Evolutionary conservation across 2,113 vertebrate species (phyloP).

Genomic region (Pholis gunnellus): DNA sequence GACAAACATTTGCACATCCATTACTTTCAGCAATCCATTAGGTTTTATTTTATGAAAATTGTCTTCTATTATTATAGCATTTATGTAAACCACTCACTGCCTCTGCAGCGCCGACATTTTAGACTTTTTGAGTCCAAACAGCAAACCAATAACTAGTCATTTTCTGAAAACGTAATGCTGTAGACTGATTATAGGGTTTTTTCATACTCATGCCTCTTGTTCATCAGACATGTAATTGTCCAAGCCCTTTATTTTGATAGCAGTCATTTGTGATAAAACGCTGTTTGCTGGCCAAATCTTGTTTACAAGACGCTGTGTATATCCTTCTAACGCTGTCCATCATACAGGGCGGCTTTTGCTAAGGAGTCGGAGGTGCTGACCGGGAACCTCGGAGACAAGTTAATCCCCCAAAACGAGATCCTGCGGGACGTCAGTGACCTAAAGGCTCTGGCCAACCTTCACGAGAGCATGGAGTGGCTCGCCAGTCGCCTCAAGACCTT

Average conservation of each 20-base stretch:
- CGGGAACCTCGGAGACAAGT: conserved; percentile 96
- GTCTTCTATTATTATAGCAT: conserved; percentile 23
- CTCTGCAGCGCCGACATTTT: conserved; percentile 19
- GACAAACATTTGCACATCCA: conserved; percentile 5
- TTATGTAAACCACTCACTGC: conserved; percentile 27
- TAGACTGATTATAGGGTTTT: conserved; percentile 13
- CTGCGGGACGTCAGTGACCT: conserved; percentile 96
- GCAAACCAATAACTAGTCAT: conserved; percentile 23
- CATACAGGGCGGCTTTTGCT: conserved; percentile 91
- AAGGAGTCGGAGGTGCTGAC: conserved; percentile 98
- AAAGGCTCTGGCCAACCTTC: conserved; percentile 96
- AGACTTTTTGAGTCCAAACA: not conserved
- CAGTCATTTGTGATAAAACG: not conserved
- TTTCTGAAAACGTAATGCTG: conserved; percentile 21
- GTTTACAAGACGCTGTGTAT: conserved; percentile 4
- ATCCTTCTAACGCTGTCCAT: not conserved
- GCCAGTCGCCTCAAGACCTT: conserved; percentile 89
- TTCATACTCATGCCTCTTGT: not conserved
- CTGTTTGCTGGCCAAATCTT: not conserved
- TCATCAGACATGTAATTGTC: not conserved
- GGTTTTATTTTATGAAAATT: conserved; percentile 43
- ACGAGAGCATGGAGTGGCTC: conserved; percentile 98
- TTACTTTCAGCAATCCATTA: conserved; percentile 37
- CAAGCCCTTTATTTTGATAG: not conserved
- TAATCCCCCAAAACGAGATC: conserved; percentile 96